Conservation (phyloP, 2,797 vertebrate genomes). For the Labroides dimidiatus region DNA sequence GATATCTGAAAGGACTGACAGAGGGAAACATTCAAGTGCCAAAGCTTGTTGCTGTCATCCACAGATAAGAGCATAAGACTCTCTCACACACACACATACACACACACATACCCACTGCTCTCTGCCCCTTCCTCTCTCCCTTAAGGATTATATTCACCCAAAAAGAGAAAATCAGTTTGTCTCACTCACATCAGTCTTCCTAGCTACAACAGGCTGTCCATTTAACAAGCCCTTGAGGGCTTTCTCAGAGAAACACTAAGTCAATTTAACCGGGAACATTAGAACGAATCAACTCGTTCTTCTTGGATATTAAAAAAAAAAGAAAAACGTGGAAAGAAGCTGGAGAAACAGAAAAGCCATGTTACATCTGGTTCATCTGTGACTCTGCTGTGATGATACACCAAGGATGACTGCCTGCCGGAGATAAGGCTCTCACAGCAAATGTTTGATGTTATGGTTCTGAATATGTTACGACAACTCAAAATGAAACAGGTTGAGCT, state of each 20-base stretch:
- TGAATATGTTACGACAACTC: conserved; percentile 25
- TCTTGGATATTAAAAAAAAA: conserved; percentile 26
- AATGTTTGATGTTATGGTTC: conserved; percentile 28
- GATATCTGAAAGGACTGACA: conserved; percentile 20
- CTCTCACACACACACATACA: conserved; percentile 15
- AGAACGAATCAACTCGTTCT: conserved; percentile 19
- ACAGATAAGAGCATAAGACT: conserved; percentile 64
- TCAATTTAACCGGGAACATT: conserved; percentile 40
- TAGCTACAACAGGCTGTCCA: conserved; percentile 62
- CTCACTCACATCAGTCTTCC: conserved; percentile 65
- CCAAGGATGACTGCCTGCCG: conserved; percentile 16
- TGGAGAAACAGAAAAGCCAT: background rate
- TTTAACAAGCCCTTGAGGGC: conserved; percentile 64
- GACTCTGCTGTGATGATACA: conserved; percentile 16
- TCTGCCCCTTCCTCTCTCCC: conserved; percentile 43
- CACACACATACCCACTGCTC: conserved; percentile 22
- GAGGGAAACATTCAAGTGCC: conserved; percentile 50
- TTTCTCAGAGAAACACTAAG: conserved; percentile 50
- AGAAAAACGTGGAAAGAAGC: conserved; percentile 25
- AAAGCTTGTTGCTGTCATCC: conserved; percentile 74
- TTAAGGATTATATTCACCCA: conserved; percentile 63
- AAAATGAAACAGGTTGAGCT: conserved; percentile 18
- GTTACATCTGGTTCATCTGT: conserved; percentile 17
- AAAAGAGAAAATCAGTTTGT: conserved; percentile 77
- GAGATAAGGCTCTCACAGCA: conserved; percentile 14